These are phyloP conservation scores for Cephus rjabovi DNA, from an alignment of 2,888 invertebrate genomes.

Conservation along the genomic window DNA sequence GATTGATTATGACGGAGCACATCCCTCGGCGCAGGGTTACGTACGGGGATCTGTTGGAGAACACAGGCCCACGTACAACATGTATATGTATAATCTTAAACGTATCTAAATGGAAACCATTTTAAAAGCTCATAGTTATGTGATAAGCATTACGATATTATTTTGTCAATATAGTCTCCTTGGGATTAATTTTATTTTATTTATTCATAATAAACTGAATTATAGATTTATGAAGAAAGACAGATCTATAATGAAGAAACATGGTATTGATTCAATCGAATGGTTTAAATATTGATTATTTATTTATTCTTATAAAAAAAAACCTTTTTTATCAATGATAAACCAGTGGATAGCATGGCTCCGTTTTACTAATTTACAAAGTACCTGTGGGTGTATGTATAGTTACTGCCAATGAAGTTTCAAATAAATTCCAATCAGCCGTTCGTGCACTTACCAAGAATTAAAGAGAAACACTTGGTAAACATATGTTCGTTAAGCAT, in stretches of 20 bases:
- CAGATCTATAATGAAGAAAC: not conserved
- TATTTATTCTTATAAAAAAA: not conserved
- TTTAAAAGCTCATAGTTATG: not conserved
- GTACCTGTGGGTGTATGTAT: not conserved
- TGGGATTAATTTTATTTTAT: not conserved
- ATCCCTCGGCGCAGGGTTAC: not conserved
- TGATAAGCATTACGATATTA: not conserved
- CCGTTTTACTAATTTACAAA: not conserved
- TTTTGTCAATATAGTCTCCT: not conserved
- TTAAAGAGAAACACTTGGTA: not conserved
- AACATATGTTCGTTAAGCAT: not conserved
- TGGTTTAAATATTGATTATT: not conserved
- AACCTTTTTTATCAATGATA: not conserved
- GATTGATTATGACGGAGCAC: constrained; percentile 5
- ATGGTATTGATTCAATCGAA: not conserved
- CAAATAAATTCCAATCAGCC: not conserved
- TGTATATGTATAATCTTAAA: not conserved
- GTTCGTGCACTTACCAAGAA: not conserved
- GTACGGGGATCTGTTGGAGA: not conserved
- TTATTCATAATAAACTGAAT: not conserved
- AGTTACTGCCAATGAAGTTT: not conserved
- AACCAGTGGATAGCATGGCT: not conserved
- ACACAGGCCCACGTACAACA: not conserved
- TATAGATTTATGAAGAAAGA: not conserved
- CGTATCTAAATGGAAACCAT: not conserved